Evolutionary conservation across 2,797 vertebrate species (phyloP).

Genomic region (Sarcoramphus papa): DNA sequence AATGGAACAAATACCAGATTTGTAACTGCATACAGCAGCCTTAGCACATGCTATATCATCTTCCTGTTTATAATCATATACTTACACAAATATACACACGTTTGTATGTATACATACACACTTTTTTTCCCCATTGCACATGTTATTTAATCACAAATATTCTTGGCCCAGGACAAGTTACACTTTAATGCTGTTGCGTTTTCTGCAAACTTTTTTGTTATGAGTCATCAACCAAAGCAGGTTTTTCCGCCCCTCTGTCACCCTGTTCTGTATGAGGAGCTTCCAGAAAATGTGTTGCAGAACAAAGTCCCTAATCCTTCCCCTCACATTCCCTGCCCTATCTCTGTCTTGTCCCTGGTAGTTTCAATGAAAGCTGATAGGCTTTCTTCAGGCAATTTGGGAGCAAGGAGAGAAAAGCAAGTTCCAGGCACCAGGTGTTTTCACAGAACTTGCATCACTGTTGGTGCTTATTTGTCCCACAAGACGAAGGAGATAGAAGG

Average conservation of each 20-base stretch:
- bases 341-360: not conserved
- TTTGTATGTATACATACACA: not conserved
- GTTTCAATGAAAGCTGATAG: not conserved
- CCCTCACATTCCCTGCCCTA: not conserved
- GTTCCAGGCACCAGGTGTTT: not conserved
- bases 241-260: rapidly evolving
- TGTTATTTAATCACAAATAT: not conserved
- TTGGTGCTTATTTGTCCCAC: not conserved
- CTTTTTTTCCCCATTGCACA: not conserved
- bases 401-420: not conserved
- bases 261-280: not conserved
- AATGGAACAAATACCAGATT: not conserved
- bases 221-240: not conserved
- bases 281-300: not conserved
- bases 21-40: not conserved
- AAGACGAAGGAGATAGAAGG: not conserved
- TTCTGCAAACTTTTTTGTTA: not conserved
- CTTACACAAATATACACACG: not conserved
- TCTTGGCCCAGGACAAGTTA: not conserved
- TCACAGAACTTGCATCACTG: not conserved
- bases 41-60: not conserved
- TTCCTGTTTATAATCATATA: not conserved
- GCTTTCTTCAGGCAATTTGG: not conserved
- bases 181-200: not conserved
- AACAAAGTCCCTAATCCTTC: not conserved